Conservation (phyloP, 2,888 invertebrate genomes). For the Chydorus sphaericus region DNA sequence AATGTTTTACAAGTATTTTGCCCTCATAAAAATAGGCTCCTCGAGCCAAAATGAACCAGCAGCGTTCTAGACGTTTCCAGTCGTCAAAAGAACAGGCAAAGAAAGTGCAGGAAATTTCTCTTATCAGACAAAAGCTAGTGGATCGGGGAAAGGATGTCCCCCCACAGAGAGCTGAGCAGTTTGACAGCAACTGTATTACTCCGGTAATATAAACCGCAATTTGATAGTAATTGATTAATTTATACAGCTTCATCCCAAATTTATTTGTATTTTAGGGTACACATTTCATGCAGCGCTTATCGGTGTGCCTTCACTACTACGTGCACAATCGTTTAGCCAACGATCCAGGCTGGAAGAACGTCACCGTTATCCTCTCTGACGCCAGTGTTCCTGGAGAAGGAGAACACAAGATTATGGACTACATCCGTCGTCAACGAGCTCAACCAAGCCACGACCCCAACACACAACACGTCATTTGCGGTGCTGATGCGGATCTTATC, state of each 20-base stretch:
- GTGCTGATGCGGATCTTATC: constrained; percentile 95
- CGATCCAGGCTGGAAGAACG: constrained; percentile 85
- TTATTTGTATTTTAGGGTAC: constrained; percentile 58
- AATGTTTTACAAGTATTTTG: not conserved
- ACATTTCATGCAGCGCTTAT: constrained; percentile 86
- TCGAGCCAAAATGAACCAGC: constrained; percentile 99
- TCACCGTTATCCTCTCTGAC: constrained; percentile 91
- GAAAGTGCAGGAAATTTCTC: constrained; percentile 69
- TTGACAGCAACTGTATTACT: constrained; percentile 98
- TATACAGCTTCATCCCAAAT: too few relatives aligned
- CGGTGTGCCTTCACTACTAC: constrained; percentile 57
- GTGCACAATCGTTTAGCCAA: constrained; percentile 78
- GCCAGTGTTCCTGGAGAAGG: constrained; percentile 97
- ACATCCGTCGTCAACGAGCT: constrained; percentile 84
- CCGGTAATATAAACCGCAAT: constrained; percentile 41
- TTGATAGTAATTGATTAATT: constrained; percentile 28
- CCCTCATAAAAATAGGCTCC: constrained; percentile 52
- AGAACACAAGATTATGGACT: constrained; percentile 99
- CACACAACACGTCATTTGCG: constrained; percentile 92
- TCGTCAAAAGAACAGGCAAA: constrained; percentile 89
- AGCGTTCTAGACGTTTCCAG: constrained; percentile 86
- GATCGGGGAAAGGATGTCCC: constrained; percentile 60
- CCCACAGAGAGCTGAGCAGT: constrained; percentile 82
- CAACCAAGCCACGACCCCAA: constrained; percentile 95
- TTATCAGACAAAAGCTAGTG: constrained; percentile 56